Base-by-base conservation (phyloP, 2,113 vertebrate species). In the Lophius piscatorius region DNA sequence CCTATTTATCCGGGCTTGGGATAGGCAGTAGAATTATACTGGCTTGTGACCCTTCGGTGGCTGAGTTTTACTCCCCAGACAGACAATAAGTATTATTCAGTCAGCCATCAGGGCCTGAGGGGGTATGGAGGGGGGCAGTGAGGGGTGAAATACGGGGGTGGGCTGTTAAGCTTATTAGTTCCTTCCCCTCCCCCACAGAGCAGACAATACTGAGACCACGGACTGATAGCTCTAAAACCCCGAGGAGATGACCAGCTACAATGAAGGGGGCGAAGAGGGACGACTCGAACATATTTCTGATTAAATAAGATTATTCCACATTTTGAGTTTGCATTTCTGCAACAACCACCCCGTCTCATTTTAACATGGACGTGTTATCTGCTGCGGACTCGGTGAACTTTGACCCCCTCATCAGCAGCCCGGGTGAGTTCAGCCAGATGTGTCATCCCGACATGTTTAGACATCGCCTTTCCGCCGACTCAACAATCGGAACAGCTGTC, bases 161-260 rank as follows among this genome's bases (percentile, higher is more conserved):
- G 23, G 44, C 50, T 56, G 76, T 70, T 78, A 84, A 84, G 81
- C 81, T 75, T 76, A 84, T 86, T 84, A 84, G 74, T 67, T 67
- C 66, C 69, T 70, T 49, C 63, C 77, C 72, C 54, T 68, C 84
- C 76, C 78, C 59, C 38, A n/a, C n/a, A 33, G 39, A 44, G 35
- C 56, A 46, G 48, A 64, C 47, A 51, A 64, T 41, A 52, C 64
- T 54, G 23, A 70, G 68, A 81, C 74, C 70, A 67, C 74, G 79
- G 49, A 73, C 70, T 52, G 60, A 80, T 66, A 73, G 47, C 41
- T 80, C 52, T 42, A 55, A 73, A 39, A 63, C 67, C 58, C 2
- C 10, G 58, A 67, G 63, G 48, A 46, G n/a, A 26, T 40, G 16
- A 51, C 34, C 20, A 52, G 57, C n/a, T 17, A 24, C 41, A 40